Base-by-base conservation (phyloP, 2,888 invertebrate species). In the Bombyx huttoni region DNA sequence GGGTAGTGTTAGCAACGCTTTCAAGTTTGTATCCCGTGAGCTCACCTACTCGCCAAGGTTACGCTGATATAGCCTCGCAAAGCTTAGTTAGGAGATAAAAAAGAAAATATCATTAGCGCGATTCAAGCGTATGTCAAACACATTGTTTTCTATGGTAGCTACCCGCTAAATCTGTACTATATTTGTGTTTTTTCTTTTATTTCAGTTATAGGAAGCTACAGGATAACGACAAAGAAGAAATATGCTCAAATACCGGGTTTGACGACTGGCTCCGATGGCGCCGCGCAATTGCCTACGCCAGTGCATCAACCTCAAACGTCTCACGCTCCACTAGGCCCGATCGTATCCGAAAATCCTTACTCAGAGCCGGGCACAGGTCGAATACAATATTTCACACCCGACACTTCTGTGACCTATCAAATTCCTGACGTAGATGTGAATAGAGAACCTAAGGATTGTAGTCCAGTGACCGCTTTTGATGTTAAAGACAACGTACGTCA, bases 181-280 rank as follows among this genome's bases (percentile, higher is more conserved):
- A 12, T 10, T 12, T 40, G 8, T 10, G 3, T 40, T 40, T 40
- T 40, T 3, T 63, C 48, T 52, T 48, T 73, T 73, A 67, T 84
- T 87, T 1, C 87, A 88, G 88, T 84, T 68, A 60, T 71, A 57
- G 75, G 91, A 60, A 90, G 87, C 47, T 95, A 92, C 75, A 89
- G 95, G 45, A 89, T 94, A 52, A 85, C 92, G 0, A 91, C 91
- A 6, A 90, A 90, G 62, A 92, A 93, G 70, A 92, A 94, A 65
- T 95, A 96, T 75, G 95, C 95, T 0, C 94, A 92, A 64, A 92
- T 94, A 63, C 95, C 95, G 0, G 94, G 95, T 0, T 71, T 95
- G 6, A 78, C 92, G 33, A 77, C 94, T 8, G 75, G 77, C 3
- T 78, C 3, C 5, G 12, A 8, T 10, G 3, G 12, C 7, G 40